Conservation (phyloP, 1,140 invertebrate genomes). For the Eumaeus atala region DNA sequence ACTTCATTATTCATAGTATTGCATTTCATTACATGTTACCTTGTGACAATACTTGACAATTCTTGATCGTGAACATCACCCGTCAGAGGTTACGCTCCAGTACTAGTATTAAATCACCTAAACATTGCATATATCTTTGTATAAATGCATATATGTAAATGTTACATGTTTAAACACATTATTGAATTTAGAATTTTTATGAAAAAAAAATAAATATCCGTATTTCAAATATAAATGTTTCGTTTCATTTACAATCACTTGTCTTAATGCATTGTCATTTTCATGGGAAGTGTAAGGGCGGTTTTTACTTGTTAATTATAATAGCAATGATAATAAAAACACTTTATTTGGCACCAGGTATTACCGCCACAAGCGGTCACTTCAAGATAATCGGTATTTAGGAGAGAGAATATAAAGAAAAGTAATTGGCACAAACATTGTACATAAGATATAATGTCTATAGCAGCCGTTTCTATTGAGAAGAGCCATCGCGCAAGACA, state of each 20-base stretch:
- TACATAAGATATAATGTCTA: too few species aligned
- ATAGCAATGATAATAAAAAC: too few species aligned
- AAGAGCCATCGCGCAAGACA: too few species aligned
- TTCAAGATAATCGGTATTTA: too few species aligned
- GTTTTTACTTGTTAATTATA: too few species aligned
- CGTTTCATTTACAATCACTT: conserved; percentile 40
- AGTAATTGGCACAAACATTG: too few species aligned
- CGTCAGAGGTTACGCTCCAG: conserved; percentile 68
- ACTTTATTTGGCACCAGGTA: too few species aligned
- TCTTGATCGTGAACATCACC: conserved; percentile 55
- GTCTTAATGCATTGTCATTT: not conserved
- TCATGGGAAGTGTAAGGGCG: not conserved
- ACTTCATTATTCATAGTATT: conserved; percentile 34
- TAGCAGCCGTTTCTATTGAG: too few species aligned
- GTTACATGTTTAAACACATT: conserved; percentile 75
- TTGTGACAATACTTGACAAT: conserved; percentile 71
- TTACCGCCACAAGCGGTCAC: too few species aligned
- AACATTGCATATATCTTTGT: conserved; percentile 74
- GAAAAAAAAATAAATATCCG: conserved; percentile 72
- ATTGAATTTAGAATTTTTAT: conserved; percentile 75
- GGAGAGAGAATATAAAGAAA: too few species aligned
- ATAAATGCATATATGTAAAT: conserved; percentile 75
- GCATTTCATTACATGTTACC: conserved; percentile 18
- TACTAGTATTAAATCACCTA: conserved; percentile 70
- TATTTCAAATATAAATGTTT: conserved; percentile 71